Percentiles rank a stretch among this genome's conserved stretches.
Evolutionary conservation across 2,797 vertebrate genomes (phyloP).

Genomic region (Lacerta agilis): DNA sequence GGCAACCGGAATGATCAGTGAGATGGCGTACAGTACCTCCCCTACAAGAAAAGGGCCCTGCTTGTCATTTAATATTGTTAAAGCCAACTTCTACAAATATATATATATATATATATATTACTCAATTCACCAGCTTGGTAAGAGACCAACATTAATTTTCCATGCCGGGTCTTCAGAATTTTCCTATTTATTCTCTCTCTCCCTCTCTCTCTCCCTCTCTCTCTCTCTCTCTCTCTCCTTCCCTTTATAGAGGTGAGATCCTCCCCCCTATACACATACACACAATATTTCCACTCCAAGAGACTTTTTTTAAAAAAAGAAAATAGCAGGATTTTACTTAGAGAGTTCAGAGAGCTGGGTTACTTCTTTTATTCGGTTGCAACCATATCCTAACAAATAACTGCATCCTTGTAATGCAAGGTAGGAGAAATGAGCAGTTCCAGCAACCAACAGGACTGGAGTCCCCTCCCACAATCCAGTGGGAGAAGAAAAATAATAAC

Average conservation of each 20-base stretch:
- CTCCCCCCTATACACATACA: too few species aligned
- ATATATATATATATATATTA: too few species aligned
- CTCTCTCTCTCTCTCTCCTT: too few species aligned
- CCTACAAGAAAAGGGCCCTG: too few species aligned
- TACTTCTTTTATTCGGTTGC: not conserved
- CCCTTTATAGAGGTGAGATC: too few species aligned
- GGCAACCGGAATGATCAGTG: too few species aligned
- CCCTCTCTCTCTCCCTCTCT: too few species aligned
- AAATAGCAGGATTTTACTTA: too few species aligned
- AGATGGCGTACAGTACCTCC: too few species aligned
- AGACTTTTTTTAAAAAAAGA: too few species aligned
- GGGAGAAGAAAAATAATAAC: not conserved
- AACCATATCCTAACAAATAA: not conserved
- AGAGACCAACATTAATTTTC: not conserved
- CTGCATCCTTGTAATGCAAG: not conserved
- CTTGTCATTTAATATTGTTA: not conserved
- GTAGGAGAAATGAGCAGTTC: not conserved
- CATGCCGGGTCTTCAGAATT: not conserved
- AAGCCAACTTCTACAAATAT: not conserved
- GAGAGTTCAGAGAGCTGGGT: not conserved
- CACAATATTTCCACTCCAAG: too few species aligned
- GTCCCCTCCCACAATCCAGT: not conserved
- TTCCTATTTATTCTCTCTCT: not conserved
- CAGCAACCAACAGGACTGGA: not conserved
- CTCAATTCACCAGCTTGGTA: not conserved